A percentile compares a stretch with the other conserved stretches of the same genome.
These are phyloP conservation scores for Odontocerum albicorne DNA, from an alignment of 2,888 invertebrate species.

Conservation along the genomic window DNA sequence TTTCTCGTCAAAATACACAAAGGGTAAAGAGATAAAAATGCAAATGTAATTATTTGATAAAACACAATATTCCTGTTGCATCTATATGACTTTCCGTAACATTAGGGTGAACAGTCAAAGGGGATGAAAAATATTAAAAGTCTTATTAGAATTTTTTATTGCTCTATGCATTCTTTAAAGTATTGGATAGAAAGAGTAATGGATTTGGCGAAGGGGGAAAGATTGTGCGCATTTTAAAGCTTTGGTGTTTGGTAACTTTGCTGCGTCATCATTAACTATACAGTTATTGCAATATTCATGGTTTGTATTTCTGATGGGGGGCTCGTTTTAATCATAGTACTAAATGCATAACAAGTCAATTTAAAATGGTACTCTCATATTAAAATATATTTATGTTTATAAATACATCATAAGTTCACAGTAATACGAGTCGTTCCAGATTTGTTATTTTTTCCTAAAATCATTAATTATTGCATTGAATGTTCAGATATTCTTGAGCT, in stretches of 20 bases:
- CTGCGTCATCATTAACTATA: constrained; percentile 26
- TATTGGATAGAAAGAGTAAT: constrained; percentile 27
- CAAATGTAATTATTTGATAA: constrained; percentile 37
- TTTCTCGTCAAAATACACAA: constrained; percentile 18
- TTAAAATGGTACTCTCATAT: too few species aligned
- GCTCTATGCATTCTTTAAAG: constrained; percentile 26
- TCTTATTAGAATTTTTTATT: constrained; percentile 37
- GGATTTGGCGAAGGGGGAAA: constrained; percentile 22
- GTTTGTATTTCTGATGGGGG: too few species aligned
- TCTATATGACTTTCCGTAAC: constrained; percentile 20
- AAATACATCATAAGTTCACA: too few species aligned
- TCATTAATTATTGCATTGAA: too few species aligned
- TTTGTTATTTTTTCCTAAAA: too few species aligned
- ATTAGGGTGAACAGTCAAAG: constrained; percentile 18
- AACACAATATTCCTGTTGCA: constrained; percentile 28
- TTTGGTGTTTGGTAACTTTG: constrained; percentile 12
- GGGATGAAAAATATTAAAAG: constrained; percentile 34
- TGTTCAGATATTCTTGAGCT: too few species aligned
- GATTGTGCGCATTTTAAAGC: constrained; percentile 12
- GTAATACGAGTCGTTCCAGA: too few species aligned
- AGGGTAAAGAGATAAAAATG: constrained; percentile 32
- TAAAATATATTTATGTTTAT: too few species aligned
- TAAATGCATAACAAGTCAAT: too few species aligned
- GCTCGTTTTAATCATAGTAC: too few species aligned
- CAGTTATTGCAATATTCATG: constrained; percentile 20